These are phyloP conservation scores for Epinephelus awoara DNA, from an alignment of 2,797 vertebrate species.

Conservation along the genomic window DNA sequence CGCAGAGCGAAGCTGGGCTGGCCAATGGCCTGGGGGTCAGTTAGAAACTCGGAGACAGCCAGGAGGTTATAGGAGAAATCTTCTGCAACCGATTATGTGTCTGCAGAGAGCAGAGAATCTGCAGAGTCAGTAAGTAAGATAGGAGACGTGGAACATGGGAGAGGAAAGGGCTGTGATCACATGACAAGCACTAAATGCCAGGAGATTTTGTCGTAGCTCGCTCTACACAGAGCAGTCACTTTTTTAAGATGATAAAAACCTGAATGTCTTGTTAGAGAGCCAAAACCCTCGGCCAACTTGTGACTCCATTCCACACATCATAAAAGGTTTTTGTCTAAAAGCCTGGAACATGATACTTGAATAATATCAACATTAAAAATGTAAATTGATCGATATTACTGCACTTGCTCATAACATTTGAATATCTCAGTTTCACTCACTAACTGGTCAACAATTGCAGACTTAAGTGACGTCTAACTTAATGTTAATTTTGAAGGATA, in stretches of 20 bases:
- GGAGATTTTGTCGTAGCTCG: conserved; percentile 11
- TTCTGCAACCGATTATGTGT: conserved; percentile 50
- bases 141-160: conserved; percentile 32
- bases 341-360: neutral
- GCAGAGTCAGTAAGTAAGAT: conserved; percentile 45
- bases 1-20: conserved; percentile 41
- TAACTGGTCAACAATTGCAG: neutral
- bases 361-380: neutral
- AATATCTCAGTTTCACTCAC: neutral
- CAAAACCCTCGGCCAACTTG: neutral
- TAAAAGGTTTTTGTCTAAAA: neutral
- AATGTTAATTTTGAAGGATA: neutral
- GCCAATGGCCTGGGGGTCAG: conserved; percentile 48
- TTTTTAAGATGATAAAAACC: conserved; percentile 13
- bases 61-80: conserved; percentile 37
- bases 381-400: neutral
- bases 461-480: neutral
- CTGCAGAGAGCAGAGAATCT: conserved; percentile 49
- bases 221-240: too few relatives aligned
- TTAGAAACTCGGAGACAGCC: conserved; percentile 41
- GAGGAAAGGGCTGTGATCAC: conserved; percentile 19
- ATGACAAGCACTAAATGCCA: conserved; percentile 25
- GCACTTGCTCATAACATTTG: neutral
- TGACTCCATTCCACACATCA: neutral
- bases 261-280: neutral